A percentile compares a stretch with the other conserved stretches of the same genome.
Conservation (phyloP, 2,797 vertebrate species). For the Dromococcyx pavoninus region DNA sequence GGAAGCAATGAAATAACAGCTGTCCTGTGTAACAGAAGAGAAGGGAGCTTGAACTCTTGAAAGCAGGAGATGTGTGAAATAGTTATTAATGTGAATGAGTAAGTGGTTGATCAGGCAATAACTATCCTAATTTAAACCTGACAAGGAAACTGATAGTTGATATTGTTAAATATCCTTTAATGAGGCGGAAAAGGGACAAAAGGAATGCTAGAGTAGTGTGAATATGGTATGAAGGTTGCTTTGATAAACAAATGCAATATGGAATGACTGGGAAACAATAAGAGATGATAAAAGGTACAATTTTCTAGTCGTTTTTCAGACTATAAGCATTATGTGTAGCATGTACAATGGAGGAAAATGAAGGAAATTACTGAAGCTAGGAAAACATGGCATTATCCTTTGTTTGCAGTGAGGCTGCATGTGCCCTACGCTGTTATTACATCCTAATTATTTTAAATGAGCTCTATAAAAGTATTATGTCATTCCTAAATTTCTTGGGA, state of each 20-base stretch:
- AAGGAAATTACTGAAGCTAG: conserved; percentile 53
- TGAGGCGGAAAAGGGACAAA: conserved; percentile 20
- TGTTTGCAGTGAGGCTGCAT: conserved; percentile 56
- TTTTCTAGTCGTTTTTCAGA: conserved; percentile 33
- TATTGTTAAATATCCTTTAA: conserved; percentile 58
- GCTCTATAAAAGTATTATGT: conserved; percentile 10
- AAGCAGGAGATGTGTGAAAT: conserved; percentile 37
- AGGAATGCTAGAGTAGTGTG: background rate
- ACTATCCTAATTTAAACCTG: conserved; percentile 60
- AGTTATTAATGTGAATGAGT: conserved; percentile 53
- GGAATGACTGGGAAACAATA: conserved; percentile 43
- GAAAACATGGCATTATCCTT: conserved; percentile 66
- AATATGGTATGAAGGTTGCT: background rate
- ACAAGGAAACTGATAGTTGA: conserved; percentile 55
- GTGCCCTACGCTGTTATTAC: conserved; percentile 51
- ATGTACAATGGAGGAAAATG: conserved; percentile 44
- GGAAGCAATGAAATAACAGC: background rate
- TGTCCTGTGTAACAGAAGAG: conserved; percentile 3
- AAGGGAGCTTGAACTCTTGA: background rate
- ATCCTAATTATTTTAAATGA: conserved; percentile 55
- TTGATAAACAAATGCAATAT: conserved; percentile 42
- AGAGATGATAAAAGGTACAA: conserved; percentile 47
- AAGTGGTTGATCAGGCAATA: conserved; percentile 69
- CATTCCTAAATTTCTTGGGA: conserved; percentile 4
- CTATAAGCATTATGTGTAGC: conserved; percentile 18